Evolutionary conservation across 1,140 invertebrate genomes (phyloP).

Genomic region (Drosophila melanica): DNA sequence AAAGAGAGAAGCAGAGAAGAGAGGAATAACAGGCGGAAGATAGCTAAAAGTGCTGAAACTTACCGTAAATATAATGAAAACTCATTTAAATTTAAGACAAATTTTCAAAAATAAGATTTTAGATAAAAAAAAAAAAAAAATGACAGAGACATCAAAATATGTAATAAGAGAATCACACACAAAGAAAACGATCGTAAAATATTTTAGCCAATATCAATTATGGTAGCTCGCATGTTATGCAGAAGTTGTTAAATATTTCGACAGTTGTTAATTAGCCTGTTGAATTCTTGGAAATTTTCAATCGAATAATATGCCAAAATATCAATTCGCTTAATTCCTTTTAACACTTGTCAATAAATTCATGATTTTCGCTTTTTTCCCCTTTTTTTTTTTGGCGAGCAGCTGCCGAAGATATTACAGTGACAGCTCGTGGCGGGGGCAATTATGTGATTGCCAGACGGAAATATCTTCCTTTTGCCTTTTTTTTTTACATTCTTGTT

Average conservation of each 20-base stretch:
- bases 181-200: not conserved
- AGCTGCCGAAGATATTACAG: not conserved
- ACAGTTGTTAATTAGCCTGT: slow-evolving; percentile 17
- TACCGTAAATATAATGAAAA: not conserved
- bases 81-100: not conserved
- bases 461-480: slow-evolving; percentile 2
- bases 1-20: not conserved
- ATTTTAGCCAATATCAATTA: too few relatives aligned
- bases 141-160: too few relatives aligned
- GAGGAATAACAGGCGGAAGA: not conserved
- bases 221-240: not conserved
- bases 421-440: slow-evolving; percentile 5
- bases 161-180: too few relatives aligned
- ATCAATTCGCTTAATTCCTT: slow-evolving; percentile 30
- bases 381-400: not conserved
- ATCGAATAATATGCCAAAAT: slow-evolving; percentile 1
- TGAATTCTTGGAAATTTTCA: not conserved
- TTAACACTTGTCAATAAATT: slow-evolving; percentile 61
- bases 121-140: not conserved
- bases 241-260: slow-evolving; percentile 3
- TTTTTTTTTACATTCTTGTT: slow-evolving; percentile 1
- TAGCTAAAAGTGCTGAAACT: not conserved
- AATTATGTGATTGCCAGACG: slow-evolving; percentile 54
- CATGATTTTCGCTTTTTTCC: slow-evolving; percentile 11
- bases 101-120: not conserved